phyloP scores from a whole-genome alignment of 2,113 vertebrate species.

The Takifugu bimaculatus region DNA sequence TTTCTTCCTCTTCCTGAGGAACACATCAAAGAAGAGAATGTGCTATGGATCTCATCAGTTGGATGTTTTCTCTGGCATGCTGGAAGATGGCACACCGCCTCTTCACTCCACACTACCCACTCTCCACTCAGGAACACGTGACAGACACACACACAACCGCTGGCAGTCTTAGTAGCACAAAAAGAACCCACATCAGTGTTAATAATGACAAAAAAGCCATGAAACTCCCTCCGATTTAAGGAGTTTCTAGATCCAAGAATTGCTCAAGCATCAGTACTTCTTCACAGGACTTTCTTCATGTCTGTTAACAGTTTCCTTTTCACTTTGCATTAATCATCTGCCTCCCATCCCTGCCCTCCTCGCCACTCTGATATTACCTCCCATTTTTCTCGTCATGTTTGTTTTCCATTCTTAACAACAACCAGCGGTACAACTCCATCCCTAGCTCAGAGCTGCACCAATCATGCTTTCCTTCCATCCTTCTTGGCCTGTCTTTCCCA shows the following conservation, averaged over 20 bases:
- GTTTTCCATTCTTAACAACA: slow-evolving; percentile 3
- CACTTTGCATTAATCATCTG: slow-evolving; percentile 2
- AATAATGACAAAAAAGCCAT: slow-evolving; percentile 9
- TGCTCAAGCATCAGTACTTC: too few species aligned
- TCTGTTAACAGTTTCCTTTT: not conserved
- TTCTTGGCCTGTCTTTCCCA: slow-evolving; percentile 15
- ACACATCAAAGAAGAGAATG: slow-evolving; percentile 59
- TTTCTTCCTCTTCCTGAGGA: not conserved
- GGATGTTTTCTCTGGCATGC: slow-evolving; percentile 34
- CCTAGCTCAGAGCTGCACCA: slow-evolving; percentile 10
- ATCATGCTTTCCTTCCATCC: slow-evolving; percentile 21
- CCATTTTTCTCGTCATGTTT: not conserved
- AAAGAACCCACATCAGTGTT: not conserved
- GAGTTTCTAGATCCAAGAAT: slow-evolving; percentile 15
- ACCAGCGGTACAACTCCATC: not conserved
- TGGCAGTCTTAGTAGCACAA: not conserved
- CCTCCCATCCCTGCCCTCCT: not conserved
- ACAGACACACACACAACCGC: not conserved
- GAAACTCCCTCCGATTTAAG: slow-evolving; percentile 13
- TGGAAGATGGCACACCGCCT: slow-evolving; percentile 34
- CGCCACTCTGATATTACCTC: not conserved
- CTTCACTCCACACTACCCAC: slow-evolving; percentile 39
- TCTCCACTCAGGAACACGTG: slow-evolving; percentile 12
- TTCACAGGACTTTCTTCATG: not conserved
- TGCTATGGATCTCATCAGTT: slow-evolving; percentile 26